Conservation (phyloP, 2,888 invertebrate species). For the Malachius bipustulatus region DNA sequence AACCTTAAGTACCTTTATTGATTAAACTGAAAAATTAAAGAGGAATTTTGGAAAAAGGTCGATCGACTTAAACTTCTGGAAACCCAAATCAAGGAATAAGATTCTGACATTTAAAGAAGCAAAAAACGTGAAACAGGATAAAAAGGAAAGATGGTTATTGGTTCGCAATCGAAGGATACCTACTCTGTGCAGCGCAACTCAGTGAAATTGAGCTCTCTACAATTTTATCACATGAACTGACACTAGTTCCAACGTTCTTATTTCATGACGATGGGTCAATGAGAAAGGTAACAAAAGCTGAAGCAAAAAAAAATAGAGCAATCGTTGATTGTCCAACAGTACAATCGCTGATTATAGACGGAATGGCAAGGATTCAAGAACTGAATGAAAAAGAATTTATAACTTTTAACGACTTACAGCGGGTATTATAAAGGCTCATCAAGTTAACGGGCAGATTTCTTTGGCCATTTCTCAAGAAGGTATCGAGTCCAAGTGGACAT, state of each 20-base stretch:
- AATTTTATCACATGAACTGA: slow-evolving; percentile 15
- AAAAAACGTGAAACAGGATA: slow-evolving; percentile 6
- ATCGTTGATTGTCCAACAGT: slow-evolving; percentile 10
- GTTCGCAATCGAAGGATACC: slow-evolving; percentile 13
- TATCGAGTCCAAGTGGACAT: too few species aligned
- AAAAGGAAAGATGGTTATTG: slow-evolving; percentile 6
- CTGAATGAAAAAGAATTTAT: slow-evolving; percentile 13
- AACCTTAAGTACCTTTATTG: not conserved
- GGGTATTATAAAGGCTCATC: slow-evolving; percentile 4
- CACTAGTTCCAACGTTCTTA: slow-evolving; percentile 10
- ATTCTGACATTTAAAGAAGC: slow-evolving; percentile 8
- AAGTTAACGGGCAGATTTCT: too few species aligned
- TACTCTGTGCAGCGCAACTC: slow-evolving; percentile 6
- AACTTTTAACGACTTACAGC: slow-evolving; percentile 14
- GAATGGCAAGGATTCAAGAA: slow-evolving; percentile 13
- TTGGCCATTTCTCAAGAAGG: too few species aligned
- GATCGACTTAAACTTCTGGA: slow-evolving; percentile 8
- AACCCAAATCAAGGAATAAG: slow-evolving; percentile 5
- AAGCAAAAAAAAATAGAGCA: slow-evolving; percentile 14
- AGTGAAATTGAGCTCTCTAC: slow-evolving; percentile 12
- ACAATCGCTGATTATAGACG: slow-evolving; percentile 12
- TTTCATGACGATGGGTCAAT: slow-evolving; percentile 16
- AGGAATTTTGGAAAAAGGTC: slow-evolving; percentile 6
- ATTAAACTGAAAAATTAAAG: slow-evolving; percentile 6
- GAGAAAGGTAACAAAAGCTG: slow-evolving; percentile 14